Evolutionary conservation across 2,113 vertebrate species (phyloP).

Genomic region (Balaeniceps rex): DNA sequence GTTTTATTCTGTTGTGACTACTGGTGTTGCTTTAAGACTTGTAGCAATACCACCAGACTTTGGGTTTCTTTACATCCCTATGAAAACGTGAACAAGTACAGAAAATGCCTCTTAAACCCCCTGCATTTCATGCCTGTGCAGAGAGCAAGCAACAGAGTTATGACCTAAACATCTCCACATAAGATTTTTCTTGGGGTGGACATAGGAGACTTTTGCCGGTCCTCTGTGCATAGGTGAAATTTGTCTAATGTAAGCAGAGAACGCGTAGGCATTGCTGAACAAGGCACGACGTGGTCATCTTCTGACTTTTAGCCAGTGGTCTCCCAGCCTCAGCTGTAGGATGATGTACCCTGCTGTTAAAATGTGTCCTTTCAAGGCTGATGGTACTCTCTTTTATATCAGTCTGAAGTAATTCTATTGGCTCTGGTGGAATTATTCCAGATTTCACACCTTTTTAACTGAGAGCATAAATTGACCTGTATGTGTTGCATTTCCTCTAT

Average conservation of each 20-base stretch:
- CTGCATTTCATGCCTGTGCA: neutral
- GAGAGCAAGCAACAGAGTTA: neutral
- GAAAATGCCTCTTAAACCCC: neutral
- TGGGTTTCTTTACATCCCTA: neutral
- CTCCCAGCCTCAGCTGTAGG: neutral
- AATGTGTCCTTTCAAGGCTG: neutral
- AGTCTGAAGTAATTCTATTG: conserved; percentile 30
- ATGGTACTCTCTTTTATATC: neutral
- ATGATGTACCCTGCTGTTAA: neutral
- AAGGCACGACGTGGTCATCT: neutral
- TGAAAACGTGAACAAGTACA: neutral
- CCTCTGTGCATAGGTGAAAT: neutral
- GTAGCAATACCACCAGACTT: neutral
- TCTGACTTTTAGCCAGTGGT: neutral
- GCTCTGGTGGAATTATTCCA: conserved; percentile 57
- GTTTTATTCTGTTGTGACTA: neutral
- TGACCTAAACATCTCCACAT: neutral
- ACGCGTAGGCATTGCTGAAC: neutral
- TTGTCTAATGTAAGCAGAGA: neutral
- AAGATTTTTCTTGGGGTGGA: neutral
- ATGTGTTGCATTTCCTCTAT: conserved; percentile 64
- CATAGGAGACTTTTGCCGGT: neutral
- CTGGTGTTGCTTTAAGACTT: neutral
- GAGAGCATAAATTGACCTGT: conserved; percentile 59
- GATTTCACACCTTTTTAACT: conserved; percentile 65